Base-by-base conservation (phyloP, 2,888 invertebrate species). In the Drosophila falleni region DNA sequence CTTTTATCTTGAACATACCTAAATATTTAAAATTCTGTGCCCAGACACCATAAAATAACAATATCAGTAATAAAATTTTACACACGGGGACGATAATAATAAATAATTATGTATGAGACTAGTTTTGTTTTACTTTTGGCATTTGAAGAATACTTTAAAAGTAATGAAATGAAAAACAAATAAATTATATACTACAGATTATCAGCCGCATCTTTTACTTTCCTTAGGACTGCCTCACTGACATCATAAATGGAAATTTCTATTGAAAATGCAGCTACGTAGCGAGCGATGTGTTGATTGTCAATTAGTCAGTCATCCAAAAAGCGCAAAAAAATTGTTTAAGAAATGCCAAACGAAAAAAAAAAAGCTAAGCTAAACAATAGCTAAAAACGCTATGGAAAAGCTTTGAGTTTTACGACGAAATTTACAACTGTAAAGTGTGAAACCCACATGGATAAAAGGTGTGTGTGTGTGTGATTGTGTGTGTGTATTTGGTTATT, bases 391-490 rank as follows among this genome's bases (percentile, higher is more conserved):
- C 16, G 46, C 37, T 35, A 4, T 13, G 19, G 37, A 53, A 46
- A n/a, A n/a, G 46, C 37, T 35, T 6, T 13, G 19, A 33, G 33
- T 26, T 47, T 37, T 42, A 44, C 51, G 39, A 44, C 26, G 16
- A 15, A 53, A 53, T 76, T 76, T 54, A 76, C 44, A 64, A 54
- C 64, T 44, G 41, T 55, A 10, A 76, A 50, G 61, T 73, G 74
- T 58, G 60, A 73, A 68, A 50, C 33, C 39, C 67, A 61, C 29
- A 39, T 19, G 53, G 23, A 31, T 29, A 15, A 29, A n/a, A 11
- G 6, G n/a, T n/a, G 42, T 41, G n/a, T 37, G 15, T 39, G 26
- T 41, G 29, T 41, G 26, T 16, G 53, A n/a, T n/a, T 53, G 35
- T 50, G 35, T 15, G 42, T 33, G 11, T 33, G 53, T 50, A 41